phyloP scores from a whole-genome alignment of 2,797 vertebrate species.

The Carcharodon carcharias region DNA sequence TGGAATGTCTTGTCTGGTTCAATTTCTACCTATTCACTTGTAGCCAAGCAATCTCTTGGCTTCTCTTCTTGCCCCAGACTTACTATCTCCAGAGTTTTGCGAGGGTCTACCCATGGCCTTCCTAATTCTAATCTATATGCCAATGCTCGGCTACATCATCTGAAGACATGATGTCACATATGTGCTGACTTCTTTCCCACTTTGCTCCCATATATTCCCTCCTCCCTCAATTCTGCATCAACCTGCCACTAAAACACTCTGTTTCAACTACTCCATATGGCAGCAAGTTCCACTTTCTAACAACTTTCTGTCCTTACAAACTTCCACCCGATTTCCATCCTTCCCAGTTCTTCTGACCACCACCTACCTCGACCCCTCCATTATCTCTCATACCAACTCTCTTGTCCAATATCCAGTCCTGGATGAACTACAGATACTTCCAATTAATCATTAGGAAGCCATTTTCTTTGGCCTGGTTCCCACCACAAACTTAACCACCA shows the following conservation, averaged over 20 bases:
- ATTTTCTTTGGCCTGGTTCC: background rate
- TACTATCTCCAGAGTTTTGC: background rate
- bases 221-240: too few relatives aligned
- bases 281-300: too few relatives aligned
- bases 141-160: too few relatives aligned
- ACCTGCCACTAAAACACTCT: too few relatives aligned
- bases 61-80: background rate
- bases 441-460: background rate
- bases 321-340: too few relatives aligned
- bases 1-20: background rate
- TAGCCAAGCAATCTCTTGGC: background rate
- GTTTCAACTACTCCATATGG: too few relatives aligned
- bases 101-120: background rate
- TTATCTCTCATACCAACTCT: background rate
- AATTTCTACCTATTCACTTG: background rate
- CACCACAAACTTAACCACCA: background rate
- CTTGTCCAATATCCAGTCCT: background rate
- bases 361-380: background rate
- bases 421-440: background rate
- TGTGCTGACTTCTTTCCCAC: background rate
- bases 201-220: too few relatives aligned
- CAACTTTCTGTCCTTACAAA: too few relatives aligned
- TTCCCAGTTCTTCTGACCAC: too few relatives aligned
- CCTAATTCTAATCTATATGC: background rate
- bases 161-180: background rate